Base-by-base conservation (phyloP, 1,140 invertebrate species). In the Neodiprion pinetum region DNA sequence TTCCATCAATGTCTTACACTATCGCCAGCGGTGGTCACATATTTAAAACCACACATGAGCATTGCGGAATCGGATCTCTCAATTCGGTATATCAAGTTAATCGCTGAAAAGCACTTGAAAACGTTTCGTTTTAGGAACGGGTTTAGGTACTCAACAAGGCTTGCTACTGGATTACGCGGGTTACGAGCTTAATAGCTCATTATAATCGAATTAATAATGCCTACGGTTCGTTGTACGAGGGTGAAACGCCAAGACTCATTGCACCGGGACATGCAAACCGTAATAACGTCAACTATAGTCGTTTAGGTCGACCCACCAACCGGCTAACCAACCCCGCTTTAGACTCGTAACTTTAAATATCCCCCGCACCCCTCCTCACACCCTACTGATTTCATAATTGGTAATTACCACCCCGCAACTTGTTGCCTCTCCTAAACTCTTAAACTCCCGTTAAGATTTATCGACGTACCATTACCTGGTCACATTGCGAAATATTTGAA, bases 161-260 rank as follows among this genome's bases (percentile, higher is more conserved):
- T 81, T 83, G 80, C 53, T 3, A 84, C 79, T 72, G 82, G 80
- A 84, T 84, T 84, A 84, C 77, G 78, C 75, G 81, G 78, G 79
- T 81, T 85, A 80, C 28, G 28, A 81, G 80, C 77, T 86, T 84
- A 84, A 84, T 86, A 82, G 80, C 81, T 86, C 84, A 86, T 86
- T 86, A 87, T 86, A 86, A 86, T 84, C 82, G 77, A 84, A 86
- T 86, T 86, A 86, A 86, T 85, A 86, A 84, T 77, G 78, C 74
- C 80, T 72, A 74, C 75, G 28, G 28, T 40, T 40, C 28, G 28
- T n/a, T 28, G 12, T 12, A 12, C 73, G 78, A 74, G 73, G 77
- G 76, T 65, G 49, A 75, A 47, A 48, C 21, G 67, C 71, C 72
- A 75, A 81, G 79, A 77, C 80, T 85, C 79, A 87, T 85, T 85